These are phyloP conservation scores for Papilio demoleus DNA, from an alignment of 2,888 invertebrate genomes.

Conservation along the genomic window DNA sequence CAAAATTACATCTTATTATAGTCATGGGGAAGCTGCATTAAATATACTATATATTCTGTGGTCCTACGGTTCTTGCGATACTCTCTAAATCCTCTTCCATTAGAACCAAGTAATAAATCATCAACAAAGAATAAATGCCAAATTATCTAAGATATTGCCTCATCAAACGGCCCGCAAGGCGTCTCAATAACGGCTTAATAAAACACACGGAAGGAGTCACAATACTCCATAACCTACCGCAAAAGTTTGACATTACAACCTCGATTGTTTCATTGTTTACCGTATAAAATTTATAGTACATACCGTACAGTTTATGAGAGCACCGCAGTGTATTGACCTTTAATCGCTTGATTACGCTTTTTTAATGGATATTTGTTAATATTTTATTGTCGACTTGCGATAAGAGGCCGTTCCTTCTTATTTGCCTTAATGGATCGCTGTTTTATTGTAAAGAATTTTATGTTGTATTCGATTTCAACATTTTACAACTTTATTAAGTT, in stretches of 20 bases:
- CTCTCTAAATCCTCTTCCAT: neutral
- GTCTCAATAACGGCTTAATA: constrained; percentile 49
- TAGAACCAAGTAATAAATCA: neutral
- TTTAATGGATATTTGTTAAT: constrained; percentile 75
- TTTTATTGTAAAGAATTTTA: constrained; percentile 31
- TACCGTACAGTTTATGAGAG: constrained; percentile 65
- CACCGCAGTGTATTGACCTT: constrained; percentile 71
- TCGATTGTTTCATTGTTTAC: constrained; percentile 79
- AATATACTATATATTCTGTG: neutral
- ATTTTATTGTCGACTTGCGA: constrained; percentile 62
- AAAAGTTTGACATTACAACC: constrained; percentile 73
- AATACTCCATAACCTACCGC: constrained; percentile 74
- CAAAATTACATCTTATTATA: neutral
- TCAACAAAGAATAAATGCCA: constrained; percentile 10
- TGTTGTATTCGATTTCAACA: constrained; percentile 1
- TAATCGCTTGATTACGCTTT: constrained; percentile 77
- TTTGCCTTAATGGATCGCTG: constrained; percentile 41
- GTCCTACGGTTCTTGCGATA: neutral
- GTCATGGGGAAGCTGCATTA: neutral
- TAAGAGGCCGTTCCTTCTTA: constrained; percentile 47
- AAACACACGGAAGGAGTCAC: constrained; percentile 65
- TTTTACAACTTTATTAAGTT: constrained; percentile 13
- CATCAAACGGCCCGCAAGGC: constrained; percentile 32
- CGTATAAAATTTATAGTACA: constrained; percentile 72
- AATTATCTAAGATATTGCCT: constrained; percentile 10